Evolutionary conservation across 1,140 invertebrate genomes (phyloP), one percentile per base, ranked within the genome.

Genomic region (Camponotus floridanus): DNA sequence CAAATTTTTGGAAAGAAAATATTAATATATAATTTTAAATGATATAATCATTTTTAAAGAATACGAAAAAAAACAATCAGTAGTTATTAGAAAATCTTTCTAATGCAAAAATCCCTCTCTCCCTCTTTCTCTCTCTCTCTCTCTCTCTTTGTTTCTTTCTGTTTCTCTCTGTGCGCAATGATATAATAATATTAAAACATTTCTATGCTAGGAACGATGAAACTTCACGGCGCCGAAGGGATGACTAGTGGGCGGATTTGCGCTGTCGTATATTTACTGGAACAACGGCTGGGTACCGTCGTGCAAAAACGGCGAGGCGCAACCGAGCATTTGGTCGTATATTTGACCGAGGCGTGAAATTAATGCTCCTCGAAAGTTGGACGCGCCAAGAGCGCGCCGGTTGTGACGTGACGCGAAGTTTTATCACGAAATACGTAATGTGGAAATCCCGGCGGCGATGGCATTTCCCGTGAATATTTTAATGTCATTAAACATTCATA

Each of bases 401-500:
- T 74, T 62, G 84, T 67, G 76, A 73, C 71, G 48, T 70, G 74
- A 64, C 15, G 42, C 83, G 26, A 89, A 89, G 62, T 89, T 89
- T 89, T 88, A 88, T 89, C 59, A 76, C 84, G 84, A 88, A 89
- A 86, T 89, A 86, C 78, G 87, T 86, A 88, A 88, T 73, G 88
- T 78, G 57, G 48, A 67, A 83, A 86, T 84, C 76, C 68, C 55
- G 55, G 26, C 39, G 73, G 42, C 64, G 51, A 26, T 2, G 36
- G 76, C 62, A 33, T 67, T 36, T 21, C 21, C 88, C 86, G 83
- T 87, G 88, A 91, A 90, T 91, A 91, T 91, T 91, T 83, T 71
- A 74, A 86, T 88, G 86, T 88, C 84, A 89, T 90, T 90, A 88
- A 87, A 88, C 78, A 89, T 89, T 89, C 88, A 88, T 83, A 89